Base-by-base conservation (phyloP, 1,140 invertebrate species). In the Teleogryllus occipitalis region DNA sequence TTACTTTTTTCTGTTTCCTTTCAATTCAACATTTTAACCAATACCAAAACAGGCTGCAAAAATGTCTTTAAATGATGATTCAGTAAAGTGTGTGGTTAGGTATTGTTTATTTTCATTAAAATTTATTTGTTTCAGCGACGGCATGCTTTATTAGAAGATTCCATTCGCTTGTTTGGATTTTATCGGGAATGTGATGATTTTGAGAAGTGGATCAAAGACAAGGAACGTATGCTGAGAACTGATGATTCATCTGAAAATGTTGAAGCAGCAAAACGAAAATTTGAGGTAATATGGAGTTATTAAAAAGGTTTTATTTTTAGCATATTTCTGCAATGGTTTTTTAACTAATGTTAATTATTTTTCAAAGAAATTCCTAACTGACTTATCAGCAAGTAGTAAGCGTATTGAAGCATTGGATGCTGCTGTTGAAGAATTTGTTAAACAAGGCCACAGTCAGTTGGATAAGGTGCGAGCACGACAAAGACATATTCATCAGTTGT, bases 161-260 rank as follows among this genome's bases (percentile, higher is more conserved):
- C 97, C 0, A 97, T 98, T 80, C 91, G 95, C 81, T 87, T 99
- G 21, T 98, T 96, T 86, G 93, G 93, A 48, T 99, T 99, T 88
- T 97, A 97, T 86, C 90, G 94, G n/a, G 97, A 99, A 85, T 99
- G 97, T 87, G 96, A 98, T 84, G 97, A 98, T 85, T 98, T 99
- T 86, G 97, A 98, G 86, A 93, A 93, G 82, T 99, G 98, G 98
- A 97, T 99, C 84, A 94, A 93, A 83, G 97, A 99, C 80, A 98
- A 97, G 85, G 96, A 98, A 86, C 93, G 94, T 83, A 90, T 97
- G 86, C 87, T 99, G 39, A 88, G 93, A 74, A 90, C 93, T 14
- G 95, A 97, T 80, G 96, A 98, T 82, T 91, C 91, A 15, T 89
- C 91, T 18, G 95, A 97, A 81, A 95, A 94, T 83, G 96, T 99